phyloP scores from a whole-genome alignment of 1,140 invertebrate species.

The Drosophila tsacasi region DNA sequence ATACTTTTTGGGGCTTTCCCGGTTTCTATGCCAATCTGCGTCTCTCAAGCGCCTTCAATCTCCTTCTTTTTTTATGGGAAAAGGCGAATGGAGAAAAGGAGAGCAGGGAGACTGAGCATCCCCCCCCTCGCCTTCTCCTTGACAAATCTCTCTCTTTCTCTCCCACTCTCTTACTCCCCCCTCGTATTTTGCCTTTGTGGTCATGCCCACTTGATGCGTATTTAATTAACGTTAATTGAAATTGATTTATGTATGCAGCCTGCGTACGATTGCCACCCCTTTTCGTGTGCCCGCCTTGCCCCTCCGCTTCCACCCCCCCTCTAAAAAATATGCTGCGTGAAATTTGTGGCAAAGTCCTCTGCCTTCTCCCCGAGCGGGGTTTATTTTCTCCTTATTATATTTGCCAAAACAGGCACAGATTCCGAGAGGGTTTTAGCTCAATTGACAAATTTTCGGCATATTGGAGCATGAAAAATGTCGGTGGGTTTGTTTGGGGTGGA shows the following conservation, averaged over 20 bases:
- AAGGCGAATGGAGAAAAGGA: not conserved
- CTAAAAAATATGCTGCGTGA: slow-evolving; percentile 63
- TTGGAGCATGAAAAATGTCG: slow-evolving; percentile 62
- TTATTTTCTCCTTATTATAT: slow-evolving; percentile 11
- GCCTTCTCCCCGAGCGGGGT: not conserved
- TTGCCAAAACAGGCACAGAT: slow-evolving; percentile 5
- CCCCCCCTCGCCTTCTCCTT: not conserved
- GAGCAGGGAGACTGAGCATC: not conserved
- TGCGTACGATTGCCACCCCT: slow-evolving; percentile 49
- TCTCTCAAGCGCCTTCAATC: slow-evolving; percentile 37
- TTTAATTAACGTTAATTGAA: slow-evolving; percentile 84
- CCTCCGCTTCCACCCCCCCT: not conserved
- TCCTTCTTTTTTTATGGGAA: slow-evolving; percentile 21
- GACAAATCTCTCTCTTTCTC: not conserved
- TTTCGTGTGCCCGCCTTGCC: not conserved
- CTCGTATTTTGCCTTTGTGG: slow-evolving; percentile 62
- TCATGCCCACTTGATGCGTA: slow-evolving; percentile 83
- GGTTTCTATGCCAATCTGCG: slow-evolving; percentile 47
- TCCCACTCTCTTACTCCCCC: not conserved
- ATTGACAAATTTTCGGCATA: slow-evolving; percentile 67
- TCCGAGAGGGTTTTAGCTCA: slow-evolving; percentile 7
- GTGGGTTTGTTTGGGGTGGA: not conserved
- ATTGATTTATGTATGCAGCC: slow-evolving; percentile 82
- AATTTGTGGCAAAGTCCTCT: slow-evolving; percentile 58
- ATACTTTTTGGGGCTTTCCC: slow-evolving; percentile 23